Conservation (phyloP, 2,797 vertebrate species). For the Neopelma chrysocephalum region DNA sequence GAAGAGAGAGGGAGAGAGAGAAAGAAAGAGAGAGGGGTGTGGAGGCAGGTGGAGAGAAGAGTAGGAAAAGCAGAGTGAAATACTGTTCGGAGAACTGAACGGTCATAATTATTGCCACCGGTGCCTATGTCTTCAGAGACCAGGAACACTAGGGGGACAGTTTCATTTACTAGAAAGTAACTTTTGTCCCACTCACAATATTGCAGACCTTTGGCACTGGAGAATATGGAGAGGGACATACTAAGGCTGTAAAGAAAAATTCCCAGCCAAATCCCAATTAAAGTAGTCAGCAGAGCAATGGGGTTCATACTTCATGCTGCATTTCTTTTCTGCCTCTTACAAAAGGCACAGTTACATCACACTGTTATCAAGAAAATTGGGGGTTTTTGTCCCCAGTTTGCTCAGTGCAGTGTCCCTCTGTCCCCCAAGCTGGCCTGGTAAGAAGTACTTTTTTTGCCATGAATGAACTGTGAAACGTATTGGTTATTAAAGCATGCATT, state of each 20-base stretch:
- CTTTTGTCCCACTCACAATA: conserved; percentile 39
- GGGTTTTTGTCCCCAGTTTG: conserved; percentile 27
- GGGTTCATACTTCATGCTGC: not conserved
- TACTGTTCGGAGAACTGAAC: conserved; percentile 55
- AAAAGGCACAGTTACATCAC: conserved; percentile 1
- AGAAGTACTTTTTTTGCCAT: conserved; percentile 26
- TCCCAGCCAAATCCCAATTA: conserved; percentile 26
- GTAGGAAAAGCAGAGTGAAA: conserved; percentile 75
- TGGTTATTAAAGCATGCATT: conserved; percentile 60
- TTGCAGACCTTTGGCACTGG: conserved; percentile 20
- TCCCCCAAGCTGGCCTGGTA: conserved; percentile 56
- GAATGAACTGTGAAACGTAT: conserved; percentile 59
- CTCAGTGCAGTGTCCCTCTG: conserved; percentile 47
- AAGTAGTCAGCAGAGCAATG: conserved; percentile 13
- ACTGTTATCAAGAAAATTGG: not conserved
- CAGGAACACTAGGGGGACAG: conserved; percentile 64
- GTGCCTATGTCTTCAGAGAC: conserved; percentile 51
- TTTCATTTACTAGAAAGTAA: conserved; percentile 27
- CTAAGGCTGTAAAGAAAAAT: not conserved
- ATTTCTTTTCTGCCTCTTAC: conserved; percentile 37
- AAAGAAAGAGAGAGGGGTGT: conserved; percentile 43
- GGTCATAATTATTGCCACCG: conserved; percentile 45
- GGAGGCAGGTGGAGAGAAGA: conserved; percentile 72
- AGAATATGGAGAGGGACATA: conserved; percentile 5
- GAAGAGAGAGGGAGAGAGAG: conserved; percentile 47